These are phyloP conservation scores for Napeogenes sylphis DNA, from an alignment of 2,888 invertebrate species.

Conservation along the genomic window DNA sequence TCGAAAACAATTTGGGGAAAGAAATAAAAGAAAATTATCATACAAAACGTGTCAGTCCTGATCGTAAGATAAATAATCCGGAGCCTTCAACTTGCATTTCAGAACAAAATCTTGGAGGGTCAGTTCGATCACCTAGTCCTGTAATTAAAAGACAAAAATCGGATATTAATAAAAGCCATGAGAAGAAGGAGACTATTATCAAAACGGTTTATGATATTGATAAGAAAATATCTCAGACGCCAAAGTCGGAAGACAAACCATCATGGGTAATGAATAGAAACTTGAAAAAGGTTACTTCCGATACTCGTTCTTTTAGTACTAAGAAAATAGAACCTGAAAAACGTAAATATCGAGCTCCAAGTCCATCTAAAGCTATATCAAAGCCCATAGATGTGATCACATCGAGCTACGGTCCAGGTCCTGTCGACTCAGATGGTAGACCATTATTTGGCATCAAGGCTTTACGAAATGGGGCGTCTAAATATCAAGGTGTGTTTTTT, in stretches of 20 bases:
- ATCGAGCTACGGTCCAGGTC: slow-evolving; percentile 90
- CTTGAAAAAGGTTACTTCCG: slow-evolving; percentile 74
- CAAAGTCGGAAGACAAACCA: slow-evolving; percentile 74
- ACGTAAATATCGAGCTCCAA: slow-evolving; percentile 58
- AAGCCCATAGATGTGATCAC: slow-evolving; percentile 82
- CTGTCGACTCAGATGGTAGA: slow-evolving; percentile 86
- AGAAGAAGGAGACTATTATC: slow-evolving; percentile 53
- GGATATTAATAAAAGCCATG: slow-evolving; percentile 32
- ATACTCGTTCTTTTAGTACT: slow-evolving; percentile 55
- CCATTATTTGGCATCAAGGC: slow-evolving; percentile 89
- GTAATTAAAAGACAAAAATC: slow-evolving; percentile 47
- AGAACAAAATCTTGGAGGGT: slow-evolving; percentile 35
- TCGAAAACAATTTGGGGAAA: slow-evolving; percentile 43
- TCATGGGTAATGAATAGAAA: slow-evolving; percentile 80
- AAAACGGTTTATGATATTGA: slow-evolving; percentile 55
- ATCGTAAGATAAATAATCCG: slow-evolving; percentile 20
- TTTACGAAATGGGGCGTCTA: slow-evolving; percentile 78
- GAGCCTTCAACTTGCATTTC: slow-evolving; percentile 22
- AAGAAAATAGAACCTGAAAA: slow-evolving; percentile 65
- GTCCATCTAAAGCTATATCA: slow-evolving; percentile 60
- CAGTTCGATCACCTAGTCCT: slow-evolving; percentile 54
- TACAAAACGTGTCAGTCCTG: slow-evolving; percentile 33
- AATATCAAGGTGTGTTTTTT: slow-evolving; percentile 78
- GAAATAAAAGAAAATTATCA: slow-evolving; percentile 30
- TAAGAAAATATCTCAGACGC: slow-evolving; percentile 54